These are phyloP conservation scores for Metacarcinus magister DNA, from an alignment of 2,888 invertebrate genomes.

Conservation along the genomic window DNA sequence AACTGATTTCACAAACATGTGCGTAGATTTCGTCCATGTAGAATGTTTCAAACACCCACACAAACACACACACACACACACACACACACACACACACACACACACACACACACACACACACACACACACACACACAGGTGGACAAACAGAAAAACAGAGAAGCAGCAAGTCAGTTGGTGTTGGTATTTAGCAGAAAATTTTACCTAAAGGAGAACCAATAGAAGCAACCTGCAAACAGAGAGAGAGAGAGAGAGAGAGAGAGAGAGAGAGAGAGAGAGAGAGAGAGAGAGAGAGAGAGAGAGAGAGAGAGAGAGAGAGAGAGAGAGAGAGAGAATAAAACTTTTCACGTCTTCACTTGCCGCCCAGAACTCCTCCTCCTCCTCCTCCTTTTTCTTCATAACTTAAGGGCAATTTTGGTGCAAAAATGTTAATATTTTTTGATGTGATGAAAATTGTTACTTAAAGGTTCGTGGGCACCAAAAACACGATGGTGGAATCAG, in stretches of 20 bases:
- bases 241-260: background rate
- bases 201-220: background rate
- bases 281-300: conserved; percentile 3
- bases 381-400: background rate
- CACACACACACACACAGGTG: too few relatives aligned
- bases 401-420: too few relatives aligned
- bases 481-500: too few relatives aligned
- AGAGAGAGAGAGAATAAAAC: background rate
- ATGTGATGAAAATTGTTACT: too few relatives aligned
- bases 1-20: too few relatives aligned
- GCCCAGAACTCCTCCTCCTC: background rate
- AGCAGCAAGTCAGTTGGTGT: background rate
- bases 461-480: too few relatives aligned
- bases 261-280: background rate
- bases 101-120: background rate
- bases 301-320: too few relatives aligned
- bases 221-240: background rate
- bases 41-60: too few relatives aligned
- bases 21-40: too few relatives aligned
- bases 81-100: conserved; percentile 1
- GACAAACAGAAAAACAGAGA: background rate
- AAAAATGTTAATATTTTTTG: too few relatives aligned
- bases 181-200: background rate
- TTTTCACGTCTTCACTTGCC: background rate
- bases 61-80: background rate